Evolutionary conservation across 2,113 vertebrate species (phyloP).

Genomic region (Phaetusa simplex): DNA sequence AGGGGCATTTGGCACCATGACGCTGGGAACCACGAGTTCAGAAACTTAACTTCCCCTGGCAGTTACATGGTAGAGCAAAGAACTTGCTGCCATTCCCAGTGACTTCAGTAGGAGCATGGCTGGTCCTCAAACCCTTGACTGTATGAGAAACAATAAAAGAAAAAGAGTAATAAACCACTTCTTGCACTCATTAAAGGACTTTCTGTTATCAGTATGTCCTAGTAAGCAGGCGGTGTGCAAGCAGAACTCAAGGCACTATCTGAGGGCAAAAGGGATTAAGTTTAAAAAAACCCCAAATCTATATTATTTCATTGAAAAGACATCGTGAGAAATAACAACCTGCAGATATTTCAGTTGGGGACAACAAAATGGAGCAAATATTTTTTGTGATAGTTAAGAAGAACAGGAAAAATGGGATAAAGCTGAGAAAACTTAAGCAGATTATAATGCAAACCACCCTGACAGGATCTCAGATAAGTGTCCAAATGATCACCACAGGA

Average conservation of each 20-base stretch:
- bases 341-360: not conserved
- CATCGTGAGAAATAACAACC: not conserved
- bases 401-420: not conserved
- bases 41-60: not conserved
- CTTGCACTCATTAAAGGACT: not conserved
- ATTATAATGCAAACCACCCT: not conserved
- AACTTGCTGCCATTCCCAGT: not conserved
- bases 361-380: not conserved
- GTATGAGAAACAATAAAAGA: not conserved
- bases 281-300: not conserved
- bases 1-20: not conserved
- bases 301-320: not conserved
- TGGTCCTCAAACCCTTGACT: not conserved
- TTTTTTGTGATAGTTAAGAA: not conserved
- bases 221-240: not conserved
- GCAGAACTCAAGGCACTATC: not conserved
- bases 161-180: not conserved
- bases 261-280: not conserved
- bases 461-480: not conserved
- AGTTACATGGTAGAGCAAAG: not conserved
- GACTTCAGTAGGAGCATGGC: not conserved
- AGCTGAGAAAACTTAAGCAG: not conserved
- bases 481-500: not conserved
- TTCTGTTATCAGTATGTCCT: not conserved
- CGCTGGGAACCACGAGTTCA: not conserved